Evolutionary conservation across 2,888 invertebrate genomes (phyloP), one percentile per base, ranked within the genome.

Genomic region (Capitulum mitella): DNA sequence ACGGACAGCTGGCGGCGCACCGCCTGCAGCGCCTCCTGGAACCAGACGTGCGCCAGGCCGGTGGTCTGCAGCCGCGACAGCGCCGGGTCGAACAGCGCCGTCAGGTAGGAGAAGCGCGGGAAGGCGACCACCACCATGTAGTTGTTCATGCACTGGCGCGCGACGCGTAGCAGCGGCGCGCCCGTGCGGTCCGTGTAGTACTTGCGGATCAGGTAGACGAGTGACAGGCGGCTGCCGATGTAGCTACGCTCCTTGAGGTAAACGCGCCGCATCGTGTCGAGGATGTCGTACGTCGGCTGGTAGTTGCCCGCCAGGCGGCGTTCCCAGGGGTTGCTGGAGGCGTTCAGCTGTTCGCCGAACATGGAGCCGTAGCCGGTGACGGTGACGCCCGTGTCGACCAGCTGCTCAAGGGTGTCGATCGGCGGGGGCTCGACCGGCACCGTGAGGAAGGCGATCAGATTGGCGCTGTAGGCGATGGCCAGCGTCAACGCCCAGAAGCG

Each of bases 361-460:
- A 46, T 48, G 51, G 61, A 29, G 76, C 61, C 54, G 61, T 64
- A 80, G 43, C 51, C 43, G 16, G 48, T 29, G 37, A 81, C 80
- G 29, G 80, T 77, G 19, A 80, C 48, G 14, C 79, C 79, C 34
- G 80, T 79, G 32, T 43, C 78, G n/a, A 79, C 78, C 10, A 81
- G 80, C 22, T 81, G 79, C 64, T 70, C 32, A 19, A 80, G 76
- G 34, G 81, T 82, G 54, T 82, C 79, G 75, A 81, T 80, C 48
- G 80, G 78, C 16, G 61, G 32, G 26, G 82, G 80, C 19, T 43
- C 40, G 34, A 78, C 79, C 34, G 81, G 78, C 8, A 81, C 80
- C 19, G 81, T 80, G 3, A 82, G 80, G 77, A 79, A 81, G 84
- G 83, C 61, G 84, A 83, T 83, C 84, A 82, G 79, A 78, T 80